Evolutionary conservation across 2,888 invertebrate genomes (phyloP).

Genomic region (Zygaena filipendulae): DNA sequence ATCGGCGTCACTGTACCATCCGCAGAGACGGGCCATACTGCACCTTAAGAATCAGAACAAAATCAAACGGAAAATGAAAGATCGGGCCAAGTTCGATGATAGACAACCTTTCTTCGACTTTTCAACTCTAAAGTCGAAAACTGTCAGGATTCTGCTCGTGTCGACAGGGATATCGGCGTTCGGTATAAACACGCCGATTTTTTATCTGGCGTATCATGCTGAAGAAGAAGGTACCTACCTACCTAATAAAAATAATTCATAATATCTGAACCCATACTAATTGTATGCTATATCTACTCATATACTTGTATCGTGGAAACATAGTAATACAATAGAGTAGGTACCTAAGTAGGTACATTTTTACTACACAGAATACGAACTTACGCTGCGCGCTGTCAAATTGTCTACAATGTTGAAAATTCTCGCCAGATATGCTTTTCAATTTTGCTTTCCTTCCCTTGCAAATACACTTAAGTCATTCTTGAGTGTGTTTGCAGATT

Average conservation of each 20-base stretch:
- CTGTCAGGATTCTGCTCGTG: conserved; percentile 82
- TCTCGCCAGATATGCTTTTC: too few relatives aligned
- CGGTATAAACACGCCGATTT: conserved; percentile 87
- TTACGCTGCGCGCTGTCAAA: too few relatives aligned
- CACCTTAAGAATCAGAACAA: conserved; percentile 86
- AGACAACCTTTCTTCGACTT: conserved; percentile 89
- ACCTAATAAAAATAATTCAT: too few relatives aligned
- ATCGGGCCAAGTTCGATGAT: conserved; percentile 80
- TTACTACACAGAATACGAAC: too few relatives aligned
- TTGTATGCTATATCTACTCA: too few relatives aligned
- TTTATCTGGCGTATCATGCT: conserved; percentile 83
- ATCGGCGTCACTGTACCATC: conserved; percentile 89
- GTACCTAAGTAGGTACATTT: too few relatives aligned
- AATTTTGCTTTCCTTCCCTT: too few relatives aligned
- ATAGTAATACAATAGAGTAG: too few relatives aligned
- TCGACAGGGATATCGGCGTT: conserved; percentile 84
- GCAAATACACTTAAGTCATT: too few relatives aligned
- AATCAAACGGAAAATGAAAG: conserved; percentile 82
- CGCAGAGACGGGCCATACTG: conserved; percentile 85
- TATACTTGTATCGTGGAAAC: too few relatives aligned
- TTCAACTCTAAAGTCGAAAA: conserved; percentile 84
- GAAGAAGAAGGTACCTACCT: conserved; percentile 82
- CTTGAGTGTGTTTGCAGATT: too few relatives aligned
- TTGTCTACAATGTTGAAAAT: too few relatives aligned
- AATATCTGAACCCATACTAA: conserved; percentile 6